phyloP scores from a whole-genome alignment of 2,888 invertebrate genomes.

The Philereme transversata region DNA sequence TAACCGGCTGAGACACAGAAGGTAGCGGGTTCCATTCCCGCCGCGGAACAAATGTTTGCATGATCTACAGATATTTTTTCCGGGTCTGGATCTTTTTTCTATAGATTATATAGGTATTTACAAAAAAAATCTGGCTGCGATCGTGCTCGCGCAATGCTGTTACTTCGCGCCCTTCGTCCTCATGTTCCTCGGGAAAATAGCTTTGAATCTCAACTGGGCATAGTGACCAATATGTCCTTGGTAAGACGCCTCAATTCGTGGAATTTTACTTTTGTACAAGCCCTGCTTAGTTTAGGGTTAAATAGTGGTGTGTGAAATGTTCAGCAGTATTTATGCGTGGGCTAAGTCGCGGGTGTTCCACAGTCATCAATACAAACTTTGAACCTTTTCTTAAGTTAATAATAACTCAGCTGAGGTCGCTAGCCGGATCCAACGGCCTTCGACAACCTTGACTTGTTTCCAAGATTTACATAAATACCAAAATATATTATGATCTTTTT shows the following conservation, averaged over 20 bases:
- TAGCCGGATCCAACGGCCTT: slow-evolving; percentile 35
- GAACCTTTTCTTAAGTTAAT: no score
- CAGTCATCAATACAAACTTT: no score
- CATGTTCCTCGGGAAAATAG: slow-evolving; percentile 89
- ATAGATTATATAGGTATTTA: no score
- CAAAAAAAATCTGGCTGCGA: slow-evolving; percentile 69
- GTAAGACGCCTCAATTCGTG: slow-evolving; percentile 83
- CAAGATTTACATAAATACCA: slow-evolving; percentile 23
- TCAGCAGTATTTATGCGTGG: no score
- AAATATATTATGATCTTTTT: slow-evolving; percentile 9
- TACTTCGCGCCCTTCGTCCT: slow-evolving; percentile 86
- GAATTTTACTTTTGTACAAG: slow-evolving; percentile 10
- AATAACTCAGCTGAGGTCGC: slow-evolving; percentile 19
- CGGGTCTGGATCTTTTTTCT: no score
- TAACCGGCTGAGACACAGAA: no score
- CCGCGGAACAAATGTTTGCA: no score
- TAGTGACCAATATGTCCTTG: slow-evolving; percentile 96
- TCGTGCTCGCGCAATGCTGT: slow-evolving; percentile 85
- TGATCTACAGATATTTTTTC: no score
- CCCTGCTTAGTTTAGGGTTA: no score
- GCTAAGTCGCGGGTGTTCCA: no score
- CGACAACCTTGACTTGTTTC: slow-evolving; percentile 32
- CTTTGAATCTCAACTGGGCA: slow-evolving; percentile 97
- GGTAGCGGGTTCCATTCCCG: no score
- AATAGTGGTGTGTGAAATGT: no score